phyloP scores from a whole-genome alignment of 1,140 invertebrate species.

The Heliconius hermathena region DNA sequence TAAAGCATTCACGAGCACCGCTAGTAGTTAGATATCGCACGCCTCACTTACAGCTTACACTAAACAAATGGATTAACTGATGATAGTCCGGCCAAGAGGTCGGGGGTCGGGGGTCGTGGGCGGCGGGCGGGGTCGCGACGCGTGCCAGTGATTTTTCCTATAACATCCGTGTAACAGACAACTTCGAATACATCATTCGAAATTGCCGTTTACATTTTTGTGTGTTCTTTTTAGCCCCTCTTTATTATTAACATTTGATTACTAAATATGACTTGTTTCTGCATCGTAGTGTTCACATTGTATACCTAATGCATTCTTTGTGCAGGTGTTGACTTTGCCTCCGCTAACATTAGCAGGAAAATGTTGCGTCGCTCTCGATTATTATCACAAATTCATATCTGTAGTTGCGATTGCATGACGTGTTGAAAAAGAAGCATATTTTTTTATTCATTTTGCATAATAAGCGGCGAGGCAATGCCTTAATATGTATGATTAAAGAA shows the following conservation, averaged over 20 bases:
- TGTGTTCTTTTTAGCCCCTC: constrained; percentile 46
- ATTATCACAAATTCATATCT: constrained; percentile 56
- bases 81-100: constrained; percentile 24
- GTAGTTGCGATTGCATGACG: constrained; percentile 68
- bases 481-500: constrained; percentile 48
- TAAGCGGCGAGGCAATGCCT: constrained; percentile 51
- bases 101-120: background rate
- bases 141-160: constrained; percentile 72
- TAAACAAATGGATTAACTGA: constrained; percentile 75
- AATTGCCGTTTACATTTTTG: constrained; percentile 55
- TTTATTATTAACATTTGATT: constrained; percentile 63
- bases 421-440: constrained; percentile 55
- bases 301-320: constrained; percentile 77
- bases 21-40: constrained; percentile 60
- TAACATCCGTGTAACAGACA: constrained; percentile 28
- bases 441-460: constrained; percentile 54
- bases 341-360: constrained; percentile 80
- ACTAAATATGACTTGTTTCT: constrained; percentile 70
- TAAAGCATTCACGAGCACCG: constrained; percentile 27
- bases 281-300: constrained; percentile 78
- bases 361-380: constrained; percentile 76
- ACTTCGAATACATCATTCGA: constrained; percentile 15
- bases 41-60: constrained; percentile 67
- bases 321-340: constrained; percentile 78
- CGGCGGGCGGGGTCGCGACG: constrained; percentile 36